A percentile compares a stretch with the other conserved stretches of the same genome.
These are phyloP conservation scores for Rhizomys pruinosus DNA, from an alignment of 2,113 vertebrate species.

Conservation along the genomic window DNA sequence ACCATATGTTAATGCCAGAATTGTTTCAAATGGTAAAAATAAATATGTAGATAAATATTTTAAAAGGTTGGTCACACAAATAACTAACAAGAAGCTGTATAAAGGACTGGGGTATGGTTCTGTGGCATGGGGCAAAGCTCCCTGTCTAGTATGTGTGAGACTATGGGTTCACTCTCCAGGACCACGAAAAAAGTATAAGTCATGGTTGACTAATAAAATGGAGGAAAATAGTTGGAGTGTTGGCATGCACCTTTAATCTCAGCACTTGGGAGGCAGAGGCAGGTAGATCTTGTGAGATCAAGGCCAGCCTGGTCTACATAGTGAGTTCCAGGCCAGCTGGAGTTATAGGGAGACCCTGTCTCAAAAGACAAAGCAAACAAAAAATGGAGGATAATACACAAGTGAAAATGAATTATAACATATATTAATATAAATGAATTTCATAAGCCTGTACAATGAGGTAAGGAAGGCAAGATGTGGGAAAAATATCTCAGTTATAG, in stretches of 20 bases:
- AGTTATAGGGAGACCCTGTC: no score
- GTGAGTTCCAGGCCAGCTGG: no score
- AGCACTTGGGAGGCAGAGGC: no score
- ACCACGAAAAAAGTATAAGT: background rate
- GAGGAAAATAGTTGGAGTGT: no score
- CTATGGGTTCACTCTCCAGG: background rate
- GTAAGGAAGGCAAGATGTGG: background rate
- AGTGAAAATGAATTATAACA: conserved; percentile 4
- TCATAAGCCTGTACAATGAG: background rate
- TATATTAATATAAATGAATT: conserved; percentile 7
- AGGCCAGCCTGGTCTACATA: no score
- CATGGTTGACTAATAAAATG: background rate
- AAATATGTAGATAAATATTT: background rate
- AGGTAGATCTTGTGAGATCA: no score
- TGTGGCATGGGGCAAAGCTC: no score
- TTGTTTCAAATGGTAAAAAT: conserved; percentile 8
- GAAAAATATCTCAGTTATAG: background rate
- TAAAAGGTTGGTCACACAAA: background rate
- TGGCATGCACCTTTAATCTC: no score
- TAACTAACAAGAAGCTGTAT: background rate
- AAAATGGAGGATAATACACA: background rate
- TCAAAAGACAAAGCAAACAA: background rate
- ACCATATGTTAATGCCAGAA: background rate
- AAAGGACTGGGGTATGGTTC: background rate
- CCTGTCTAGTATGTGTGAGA: background rate